These are phyloP conservation scores for Physella acuta DNA, from an alignment of 1,140 invertebrate species.

Conservation along the genomic window DNA sequence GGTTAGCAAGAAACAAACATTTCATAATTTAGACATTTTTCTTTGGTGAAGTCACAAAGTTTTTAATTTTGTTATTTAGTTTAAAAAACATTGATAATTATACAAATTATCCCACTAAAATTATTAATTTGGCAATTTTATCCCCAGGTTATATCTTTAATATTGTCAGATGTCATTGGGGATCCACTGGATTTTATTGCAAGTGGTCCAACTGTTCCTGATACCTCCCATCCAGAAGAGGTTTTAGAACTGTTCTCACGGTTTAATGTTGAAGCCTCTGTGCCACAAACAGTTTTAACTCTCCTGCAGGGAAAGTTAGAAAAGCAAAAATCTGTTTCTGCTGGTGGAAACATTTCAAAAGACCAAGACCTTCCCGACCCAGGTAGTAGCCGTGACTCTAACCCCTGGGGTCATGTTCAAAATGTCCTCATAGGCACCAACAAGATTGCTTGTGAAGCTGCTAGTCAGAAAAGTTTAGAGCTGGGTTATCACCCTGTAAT, in stretches of 20 bases:
- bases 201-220: conserved; percentile 85
- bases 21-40: too few relatives aligned
- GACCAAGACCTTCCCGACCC: too few relatives aligned
- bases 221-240: conserved; percentile 59
- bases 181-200: conserved; percentile 91
- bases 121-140: too few relatives aligned
- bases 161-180: conserved; percentile 92
- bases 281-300: not conserved
- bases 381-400: not conserved
- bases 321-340: not conserved
- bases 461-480: conserved; percentile 61
- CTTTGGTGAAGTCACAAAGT: too few relatives aligned
- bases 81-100: not conserved
- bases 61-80: too few relatives aligned
- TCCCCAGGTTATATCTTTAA: conserved; percentile 74
- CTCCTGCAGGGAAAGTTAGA: not conserved
- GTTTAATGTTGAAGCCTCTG: not conserved
- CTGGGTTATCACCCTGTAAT: conserved; percentile 67
- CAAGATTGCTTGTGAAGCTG: conserved; percentile 70
- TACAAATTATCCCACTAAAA: not conserved
- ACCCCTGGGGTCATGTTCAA: conserved; percentile 43
- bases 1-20: too few relatives aligned
- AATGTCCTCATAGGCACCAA: conserved; percentile 86
- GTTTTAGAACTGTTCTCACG: conserved; percentile 40
- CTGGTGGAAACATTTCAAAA: too few relatives aligned